A percentile compares a stretch with the other conserved stretches of the same genome.
Conservation (phyloP, 2,113 vertebrate species). For the Apodemus speciosus region DNA sequence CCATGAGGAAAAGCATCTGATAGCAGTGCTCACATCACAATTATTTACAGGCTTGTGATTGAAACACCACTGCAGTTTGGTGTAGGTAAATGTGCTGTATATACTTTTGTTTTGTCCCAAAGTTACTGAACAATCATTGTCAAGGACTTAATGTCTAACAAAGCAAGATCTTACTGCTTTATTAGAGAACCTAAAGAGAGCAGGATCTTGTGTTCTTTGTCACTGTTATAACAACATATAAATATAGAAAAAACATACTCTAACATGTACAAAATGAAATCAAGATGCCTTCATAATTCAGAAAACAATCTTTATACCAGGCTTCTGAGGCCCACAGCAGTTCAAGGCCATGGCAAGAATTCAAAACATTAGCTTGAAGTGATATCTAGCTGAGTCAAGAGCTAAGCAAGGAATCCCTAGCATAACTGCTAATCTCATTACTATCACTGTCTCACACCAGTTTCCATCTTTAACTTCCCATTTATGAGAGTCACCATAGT, state of each 20-base stretch:
- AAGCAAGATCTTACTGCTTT: neutral
- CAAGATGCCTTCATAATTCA: neutral
- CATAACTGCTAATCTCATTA: neutral
- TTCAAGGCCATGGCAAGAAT: neutral
- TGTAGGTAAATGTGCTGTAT: neutral
- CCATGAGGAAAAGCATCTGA: neutral
- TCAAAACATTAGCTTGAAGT: neutral
- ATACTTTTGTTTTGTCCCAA: neutral
- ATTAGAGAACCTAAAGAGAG: neutral
- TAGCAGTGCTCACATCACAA: neutral
- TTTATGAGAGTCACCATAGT: neutral
- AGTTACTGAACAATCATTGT: neutral
- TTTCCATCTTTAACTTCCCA: neutral
- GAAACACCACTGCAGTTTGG: neutral
- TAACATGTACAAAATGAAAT: neutral
- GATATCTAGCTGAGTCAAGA: neutral
- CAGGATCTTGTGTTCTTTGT: rapidly evolving
- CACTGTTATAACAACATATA: neutral
- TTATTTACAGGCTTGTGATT: neutral
- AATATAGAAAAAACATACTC: neutral
- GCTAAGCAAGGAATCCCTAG: neutral
- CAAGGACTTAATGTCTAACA: neutral
- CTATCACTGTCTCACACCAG: neutral
- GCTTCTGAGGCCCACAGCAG: neutral
- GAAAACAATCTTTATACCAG: neutral